Evolutionary conservation across 2,888 invertebrate genomes (phyloP).

Genomic region (Drosophila histrio): DNA sequence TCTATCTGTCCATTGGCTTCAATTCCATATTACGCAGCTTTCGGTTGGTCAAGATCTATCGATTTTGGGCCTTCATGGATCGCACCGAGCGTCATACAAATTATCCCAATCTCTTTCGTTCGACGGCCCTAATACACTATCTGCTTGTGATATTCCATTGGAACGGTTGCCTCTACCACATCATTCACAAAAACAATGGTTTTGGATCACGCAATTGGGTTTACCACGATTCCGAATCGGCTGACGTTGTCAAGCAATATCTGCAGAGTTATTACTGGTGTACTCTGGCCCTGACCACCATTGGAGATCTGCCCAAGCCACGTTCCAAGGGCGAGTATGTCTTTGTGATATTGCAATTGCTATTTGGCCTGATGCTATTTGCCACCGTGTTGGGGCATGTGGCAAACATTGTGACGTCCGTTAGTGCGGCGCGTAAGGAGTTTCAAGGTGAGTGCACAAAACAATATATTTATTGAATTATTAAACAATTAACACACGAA

Average conservation of each 20-base stretch:
- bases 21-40: slow-evolving; percentile 98
- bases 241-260: slow-evolving; percentile 96
- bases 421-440: slow-evolving; percentile 98
- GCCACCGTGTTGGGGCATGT: slow-evolving; percentile 98
- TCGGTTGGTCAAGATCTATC: slow-evolving; percentile 98
- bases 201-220: slow-evolving; percentile 97
- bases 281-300: slow-evolving; percentile 97
- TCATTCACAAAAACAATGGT: slow-evolving; percentile 97
- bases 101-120: slow-evolving; percentile 98
- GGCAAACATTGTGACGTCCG: slow-evolving; percentile 98
- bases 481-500: too few relatives aligned
- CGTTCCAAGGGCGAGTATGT: slow-evolving; percentile 97
- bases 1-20: slow-evolving; percentile 98
- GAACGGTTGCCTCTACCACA: slow-evolving; percentile 99
- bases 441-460: slow-evolving; percentile 93
- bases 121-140: slow-evolving; percentile 96
- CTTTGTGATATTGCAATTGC: slow-evolving; percentile 96
- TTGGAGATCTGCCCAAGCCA: slow-evolving; percentile 96
- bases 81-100: slow-evolving; percentile 99
- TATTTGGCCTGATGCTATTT: slow-evolving; percentile 97
- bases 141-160: slow-evolving; percentile 99
- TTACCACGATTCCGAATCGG: slow-evolving; percentile 92
- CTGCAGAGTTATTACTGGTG: slow-evolving; percentile 99
- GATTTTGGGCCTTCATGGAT: slow-evolving; percentile 99
- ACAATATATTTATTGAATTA: neutral